Evolutionary conservation across 1,140 invertebrate genomes (phyloP).

Genomic region (Drosophila bifasciata): DNA sequence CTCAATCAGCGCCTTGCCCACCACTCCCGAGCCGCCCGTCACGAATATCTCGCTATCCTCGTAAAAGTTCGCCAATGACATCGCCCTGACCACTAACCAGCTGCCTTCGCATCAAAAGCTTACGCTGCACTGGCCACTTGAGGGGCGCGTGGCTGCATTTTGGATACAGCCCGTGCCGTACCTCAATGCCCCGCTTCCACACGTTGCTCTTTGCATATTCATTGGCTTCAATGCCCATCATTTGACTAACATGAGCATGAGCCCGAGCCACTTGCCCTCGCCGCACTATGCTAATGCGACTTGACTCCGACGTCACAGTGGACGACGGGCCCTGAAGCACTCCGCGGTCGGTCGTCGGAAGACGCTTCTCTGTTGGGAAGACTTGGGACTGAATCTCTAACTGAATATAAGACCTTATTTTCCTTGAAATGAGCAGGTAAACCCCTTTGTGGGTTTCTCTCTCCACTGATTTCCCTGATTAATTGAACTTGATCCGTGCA

Average conservation of each 20-base stretch:
- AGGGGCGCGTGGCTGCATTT: background rate
- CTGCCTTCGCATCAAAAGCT: background rate
- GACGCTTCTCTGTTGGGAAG: no score
- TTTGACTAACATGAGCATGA: slow-evolving; percentile 44
- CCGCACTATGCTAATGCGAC: slow-evolving; percentile 4
- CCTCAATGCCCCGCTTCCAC: no score
- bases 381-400: background rate
- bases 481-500: background rate
- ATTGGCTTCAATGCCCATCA: slow-evolving; percentile 4
- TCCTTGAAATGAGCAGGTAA: background rate
- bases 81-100: no score
- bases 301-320: background rate
- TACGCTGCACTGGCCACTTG: background rate
- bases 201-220: slow-evolving; percentile 24
- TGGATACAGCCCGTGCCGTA: background rate
- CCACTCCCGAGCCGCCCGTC: slow-evolving; percentile 90
- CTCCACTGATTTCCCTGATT: background rate
- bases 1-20: slow-evolving; percentile 89
- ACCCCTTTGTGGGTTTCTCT: no score
- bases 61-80: slow-evolving; percentile 85
- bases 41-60: slow-evolving; percentile 87
- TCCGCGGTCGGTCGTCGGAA: no score
- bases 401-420: background rate
- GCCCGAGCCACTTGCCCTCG: background rate
- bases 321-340: background rate